Base-by-base conservation (phyloP, 2,888 invertebrate genomes). In the Ectemnius lituratus region DNA sequence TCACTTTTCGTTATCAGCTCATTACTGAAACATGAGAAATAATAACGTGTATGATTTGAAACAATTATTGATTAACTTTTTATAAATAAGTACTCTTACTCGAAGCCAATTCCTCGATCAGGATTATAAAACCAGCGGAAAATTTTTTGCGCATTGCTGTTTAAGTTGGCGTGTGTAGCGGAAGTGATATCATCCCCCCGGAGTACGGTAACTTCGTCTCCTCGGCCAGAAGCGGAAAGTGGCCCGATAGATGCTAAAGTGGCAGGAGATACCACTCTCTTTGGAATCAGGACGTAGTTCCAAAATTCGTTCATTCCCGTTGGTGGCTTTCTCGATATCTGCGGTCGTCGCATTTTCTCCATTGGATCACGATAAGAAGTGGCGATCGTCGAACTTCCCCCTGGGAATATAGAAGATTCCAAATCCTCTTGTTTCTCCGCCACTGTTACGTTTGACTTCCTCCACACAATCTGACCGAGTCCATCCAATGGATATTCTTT, bases 41-140 rank as follows among this genome's bases (percentile, higher is more conserved):
- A 1, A 13, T 52, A 14, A 16, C 37, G 37, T 52, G 52, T 6
- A 52, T 14, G 1, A 16, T 14, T 16, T 6, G 52, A 13, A 52
- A 2, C 49, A 49, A 52, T 16, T 14, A 52, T 52, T 52, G n/a
- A 5, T 14, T 2, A 2, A 23, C 23, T 23, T 2, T 23, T 23
- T 23, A 52, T 52, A 4, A 16, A 52, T 52, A 2, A 2, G 52
- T 11, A 11, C 5, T 1, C 16, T 52, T 16, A 52, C 52, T 52
- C 52, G 52, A 14, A 6, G 0, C 27, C 18, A 2, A 20, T 11
- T 2, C 46, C 16, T 13, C 56, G 46, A 2, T 13, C 75, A 5
- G 67, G 47, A 11, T 66, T 75, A 58, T 83, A 82, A 60, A 86
- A 85, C 73, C 78, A 79, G 2, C 78, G 57, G 27, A 78, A 82